Evolutionary conservation across 2,888 invertebrate species (phyloP), one percentile per base, ranked within the genome.

Genomic region (Pyralis farinalis): DNA sequence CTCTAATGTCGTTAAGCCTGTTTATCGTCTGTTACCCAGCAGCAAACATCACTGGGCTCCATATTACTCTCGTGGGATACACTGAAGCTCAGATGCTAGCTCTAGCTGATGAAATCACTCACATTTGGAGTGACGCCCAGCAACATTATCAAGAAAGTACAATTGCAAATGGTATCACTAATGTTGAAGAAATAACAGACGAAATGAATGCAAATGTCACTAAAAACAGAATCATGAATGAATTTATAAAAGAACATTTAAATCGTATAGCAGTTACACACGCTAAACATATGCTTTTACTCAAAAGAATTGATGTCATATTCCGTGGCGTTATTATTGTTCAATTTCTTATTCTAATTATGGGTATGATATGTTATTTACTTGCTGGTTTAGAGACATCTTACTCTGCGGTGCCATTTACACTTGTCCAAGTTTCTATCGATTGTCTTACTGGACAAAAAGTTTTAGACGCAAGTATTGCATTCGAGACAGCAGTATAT

Each of bases 311-410:
- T 0, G 74, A 78, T 49, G 41, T 44, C 1, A 46, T 69, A 0
- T 76, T 75, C 34, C 54, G 63, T 31, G 55, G 60, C 1, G 67
- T 71, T 0, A 59, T 74, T 9, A 73, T 69, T 3, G 43, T 69
- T 1, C 79, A 75, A 44, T 75, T 78, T 31, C 4, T 16, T 16
- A 16, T 16, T 16, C 16, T 16, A 2, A 16, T n/a, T n/a, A n/a
- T n/a, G n/a, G n/a, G n/a, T n/a, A n/a, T n/a, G n/a, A n/a, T n/a
- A n/a, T n/a, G n/a, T n/a, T n/a, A n/a, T n/a, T 37, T 80, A n/a
- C 60, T 81, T 0, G 78, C 74, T 1, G 72, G 78, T 0, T 42
- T 81, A 32, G 64, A 77, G 11, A 74, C 79, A 5, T 79, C 76
- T 0, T 73, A 63, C 25, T 16, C 77, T 2, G 54, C 71, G 34